Base-by-base conservation (phyloP, 37 sponge, comb jelly and placozoan species). In the Crambe crambe region DNA sequence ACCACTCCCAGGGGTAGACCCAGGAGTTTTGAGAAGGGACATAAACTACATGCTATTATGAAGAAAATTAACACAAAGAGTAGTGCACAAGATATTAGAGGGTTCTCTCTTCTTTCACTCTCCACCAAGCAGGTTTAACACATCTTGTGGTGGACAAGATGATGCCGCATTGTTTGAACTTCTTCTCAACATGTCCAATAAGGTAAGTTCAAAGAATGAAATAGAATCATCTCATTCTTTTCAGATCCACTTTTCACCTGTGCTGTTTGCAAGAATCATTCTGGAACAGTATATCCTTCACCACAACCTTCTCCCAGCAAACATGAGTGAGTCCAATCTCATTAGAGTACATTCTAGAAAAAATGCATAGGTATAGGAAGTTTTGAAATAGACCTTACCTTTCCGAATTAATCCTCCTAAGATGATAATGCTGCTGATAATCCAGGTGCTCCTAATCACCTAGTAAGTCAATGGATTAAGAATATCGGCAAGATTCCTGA, bases 381-480 rank as follows among this genome's bases (percentile, higher is more conserved):
- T n/a, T n/a, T n/a, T n/a, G n/a, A n/a, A n/a, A n/a, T n/a, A n/a
- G n/a, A n/a, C n/a, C n/a, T n/a, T n/a, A n/a, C 31, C 39, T 37
- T 43, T n/a, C n/a, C 68, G 22, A 37, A 56, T 61, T n/a, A n/a
- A n/a, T n/a, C n/a, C n/a, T n/a, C n/a, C n/a, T n/a, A n/a, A n/a
- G n/a, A n/a, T n/a, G n/a, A n/a, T n/a, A n/a, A n/a, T n/a, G n/a
- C n/a, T n/a, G n/a, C n/a, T n/a, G n/a, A 40, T 73, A 0, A 10
- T 25, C 40, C 71, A 60, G 56, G 72, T 70, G 58, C 66, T 73
- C 58, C 72, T n/a, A 72, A 59, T 66, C 42, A 10, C 1, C 22
- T 85, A 38, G 90, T 90, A 0, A 85, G 81, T 42, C 86, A 90
- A 32, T 90, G 90, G 86, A 76, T 90, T 66, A 85, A 76, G 64